Conservation (phyloP, 2,797 vertebrate species). For the Microctenopoma stevenorrisi region DNA sequence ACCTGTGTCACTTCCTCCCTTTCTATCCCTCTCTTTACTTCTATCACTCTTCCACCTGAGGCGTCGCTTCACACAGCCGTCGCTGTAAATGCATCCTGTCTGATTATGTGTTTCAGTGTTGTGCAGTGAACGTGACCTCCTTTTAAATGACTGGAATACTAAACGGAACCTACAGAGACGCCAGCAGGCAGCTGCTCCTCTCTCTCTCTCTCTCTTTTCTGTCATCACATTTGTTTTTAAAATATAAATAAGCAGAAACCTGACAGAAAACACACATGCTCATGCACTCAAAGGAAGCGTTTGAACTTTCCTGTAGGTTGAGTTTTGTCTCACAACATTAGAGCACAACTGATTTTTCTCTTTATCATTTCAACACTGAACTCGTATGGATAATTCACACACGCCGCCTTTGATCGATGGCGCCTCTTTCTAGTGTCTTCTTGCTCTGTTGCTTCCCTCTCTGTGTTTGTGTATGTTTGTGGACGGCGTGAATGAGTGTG, state of each 20-base stretch:
- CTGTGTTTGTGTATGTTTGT: conserved; percentile 15
- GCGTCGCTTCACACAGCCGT: conserved; percentile 45
- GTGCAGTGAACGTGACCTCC: conserved; percentile 65
- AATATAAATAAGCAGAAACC: conserved; percentile 71
- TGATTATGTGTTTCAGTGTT: conserved; percentile 61
- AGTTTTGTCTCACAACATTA: conserved; percentile 50
- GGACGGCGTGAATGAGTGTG: conserved; percentile 7
- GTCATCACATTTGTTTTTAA: conserved; percentile 45
- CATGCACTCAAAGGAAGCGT: conserved; percentile 47
- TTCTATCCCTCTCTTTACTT: conserved; percentile 24
- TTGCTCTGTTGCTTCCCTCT: conserved; percentile 42
- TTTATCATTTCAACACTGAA: conserved; percentile 59
- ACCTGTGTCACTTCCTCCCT: conserved; percentile 38
- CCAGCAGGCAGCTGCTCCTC: conserved; percentile 73
- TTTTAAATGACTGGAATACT: conserved; percentile 74
- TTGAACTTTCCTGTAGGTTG: conserved; percentile 67
- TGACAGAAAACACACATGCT: conserved; percentile 63
- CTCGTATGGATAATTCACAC: conserved; percentile 57
- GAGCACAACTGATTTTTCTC: conserved; percentile 49
- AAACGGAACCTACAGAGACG: conserved; percentile 59
- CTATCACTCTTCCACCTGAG: conserved; percentile 56
- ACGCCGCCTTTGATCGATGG: conserved; percentile 51
- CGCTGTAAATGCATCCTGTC: conserved; percentile 62
- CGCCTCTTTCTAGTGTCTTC: conserved; percentile 38
- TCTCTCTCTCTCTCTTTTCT: conserved; percentile 44